Evolutionary conservation across 2,888 invertebrate genomes (phyloP).

Genomic region (Diarsia dahlii): DNA sequence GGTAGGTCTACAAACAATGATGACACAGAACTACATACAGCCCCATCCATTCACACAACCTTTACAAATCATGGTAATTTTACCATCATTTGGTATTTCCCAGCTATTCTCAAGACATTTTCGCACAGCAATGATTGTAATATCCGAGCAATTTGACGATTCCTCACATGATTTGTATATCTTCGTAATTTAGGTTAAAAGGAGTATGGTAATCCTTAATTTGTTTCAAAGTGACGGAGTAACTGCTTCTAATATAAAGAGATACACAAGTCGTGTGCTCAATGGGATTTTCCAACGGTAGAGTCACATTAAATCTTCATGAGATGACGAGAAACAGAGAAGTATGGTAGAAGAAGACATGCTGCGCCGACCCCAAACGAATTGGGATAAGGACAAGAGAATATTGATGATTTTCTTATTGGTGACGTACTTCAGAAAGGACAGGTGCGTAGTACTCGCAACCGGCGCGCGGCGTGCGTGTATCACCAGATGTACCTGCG

Average conservation of each 20-base stretch:
- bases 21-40: neutral
- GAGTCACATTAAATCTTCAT: too few species aligned
- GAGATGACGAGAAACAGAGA: too few species aligned
- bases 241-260: neutral
- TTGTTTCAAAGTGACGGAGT: neutral
- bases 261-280: neutral
- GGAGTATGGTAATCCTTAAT: constrained; percentile 6
- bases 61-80: neutral
- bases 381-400: too few species aligned
- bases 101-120: neutral
- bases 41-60: constrained; percentile 1
- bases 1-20: too few species aligned
- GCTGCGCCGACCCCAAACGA: too few species aligned
- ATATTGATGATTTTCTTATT: neutral
- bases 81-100: constrained; percentile 9
- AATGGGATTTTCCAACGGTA: neutral
- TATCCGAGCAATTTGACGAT: neutral
- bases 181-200: constrained; percentile 7
- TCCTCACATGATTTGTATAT: constrained; percentile 1
- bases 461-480: too few species aligned
- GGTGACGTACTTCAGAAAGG: too few species aligned
- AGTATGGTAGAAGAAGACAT: too few species aligned
- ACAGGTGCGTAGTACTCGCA: too few species aligned
- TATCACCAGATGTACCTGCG: too few species aligned
- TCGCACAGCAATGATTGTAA: neutral